Evolutionary conservation across 2,888 invertebrate genomes (phyloP).

Genomic region (Rosalia funebris): DNA sequence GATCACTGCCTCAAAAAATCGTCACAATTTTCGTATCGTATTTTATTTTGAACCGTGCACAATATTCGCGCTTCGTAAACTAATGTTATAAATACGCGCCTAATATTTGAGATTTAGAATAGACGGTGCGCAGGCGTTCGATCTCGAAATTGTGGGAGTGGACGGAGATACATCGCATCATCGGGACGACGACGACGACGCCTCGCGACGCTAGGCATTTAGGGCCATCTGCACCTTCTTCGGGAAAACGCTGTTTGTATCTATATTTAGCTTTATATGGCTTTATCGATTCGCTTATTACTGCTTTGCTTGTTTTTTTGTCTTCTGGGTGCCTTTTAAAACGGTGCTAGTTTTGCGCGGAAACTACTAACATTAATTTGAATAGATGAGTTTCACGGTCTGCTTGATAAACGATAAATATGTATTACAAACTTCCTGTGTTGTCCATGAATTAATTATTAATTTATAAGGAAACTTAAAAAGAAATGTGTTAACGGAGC

Average conservation of each 20-base stretch:
- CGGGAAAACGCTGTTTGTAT: slow-evolving; percentile 20
- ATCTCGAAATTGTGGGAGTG: slow-evolving; percentile 22
- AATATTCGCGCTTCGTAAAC: slow-evolving; percentile 36
- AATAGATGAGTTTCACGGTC: background rate
- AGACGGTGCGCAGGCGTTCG: slow-evolving; percentile 35
- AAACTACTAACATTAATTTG: no score
- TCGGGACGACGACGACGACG: slow-evolving; percentile 6
- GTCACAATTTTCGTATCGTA: slow-evolving; percentile 32
- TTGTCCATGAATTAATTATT: no score
- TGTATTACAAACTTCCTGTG: no score
- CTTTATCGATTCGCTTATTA: slow-evolving; percentile 20
- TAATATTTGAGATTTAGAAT: slow-evolving; percentile 44
- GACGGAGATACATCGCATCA: slow-evolving; percentile 13
- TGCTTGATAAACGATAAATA: background rate
- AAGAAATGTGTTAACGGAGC: no score
- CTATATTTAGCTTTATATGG: slow-evolving; percentile 23
- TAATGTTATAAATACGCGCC: slow-evolving; percentile 51
- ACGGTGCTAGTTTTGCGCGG: no score
- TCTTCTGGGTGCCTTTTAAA: background rate
- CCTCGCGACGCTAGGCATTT: slow-evolving; percentile 21
- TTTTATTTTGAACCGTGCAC: slow-evolving; percentile 32
- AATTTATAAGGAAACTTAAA: no score
- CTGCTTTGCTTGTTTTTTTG: background rate
- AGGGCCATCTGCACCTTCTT: slow-evolving; percentile 12
- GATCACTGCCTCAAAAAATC: slow-evolving; percentile 2